Percentiles rank a stretch among this genome's conserved stretches.
phyloP scores from a whole-genome alignment of 2,888 invertebrate genomes.

The Seira sanloemensis region DNA sequence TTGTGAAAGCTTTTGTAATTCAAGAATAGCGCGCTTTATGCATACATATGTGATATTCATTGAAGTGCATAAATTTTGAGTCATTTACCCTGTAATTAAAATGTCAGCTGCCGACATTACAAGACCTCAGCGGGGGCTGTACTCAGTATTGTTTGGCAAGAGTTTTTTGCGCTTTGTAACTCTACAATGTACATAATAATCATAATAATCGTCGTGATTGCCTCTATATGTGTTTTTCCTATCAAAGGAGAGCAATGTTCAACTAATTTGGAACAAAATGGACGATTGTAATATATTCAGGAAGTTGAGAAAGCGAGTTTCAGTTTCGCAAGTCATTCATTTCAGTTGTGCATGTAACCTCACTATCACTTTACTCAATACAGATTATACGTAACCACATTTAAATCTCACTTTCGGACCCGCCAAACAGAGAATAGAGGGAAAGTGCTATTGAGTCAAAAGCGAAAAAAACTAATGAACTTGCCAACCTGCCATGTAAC shows the following conservation, averaged over 20 bases:
- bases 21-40: not conserved
- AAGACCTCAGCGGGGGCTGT: constrained; percentile 58
- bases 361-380: not conserved
- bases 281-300: constrained; percentile 51
- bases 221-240: constrained; percentile 19
- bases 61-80: constrained; percentile 58
- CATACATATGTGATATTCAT: not conserved
- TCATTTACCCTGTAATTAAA: constrained; percentile 67
- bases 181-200: not conserved
- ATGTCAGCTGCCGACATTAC: constrained; percentile 65
- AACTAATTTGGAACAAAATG: constrained; percentile 55
- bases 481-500: constrained; percentile 64
- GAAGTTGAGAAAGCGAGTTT: constrained; percentile 39
- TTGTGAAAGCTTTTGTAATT: not conserved
- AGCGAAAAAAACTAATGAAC: constrained; percentile 58
- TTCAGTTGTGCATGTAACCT: not conserved
- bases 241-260: constrained; percentile 40
- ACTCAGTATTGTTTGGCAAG: constrained; percentile 47
- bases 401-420: not conserved
- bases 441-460: constrained; percentile 24
- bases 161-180: not conserved
- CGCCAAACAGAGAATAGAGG: not conserved
- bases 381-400: not conserved
- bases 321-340: not conserved
- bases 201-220: not conserved